Percentiles rank a stretch among this genome's conserved stretches.
phyloP scores from a whole-genome alignment of 2,797 vertebrate genomes.

The Hylomyscus alleni region DNA sequence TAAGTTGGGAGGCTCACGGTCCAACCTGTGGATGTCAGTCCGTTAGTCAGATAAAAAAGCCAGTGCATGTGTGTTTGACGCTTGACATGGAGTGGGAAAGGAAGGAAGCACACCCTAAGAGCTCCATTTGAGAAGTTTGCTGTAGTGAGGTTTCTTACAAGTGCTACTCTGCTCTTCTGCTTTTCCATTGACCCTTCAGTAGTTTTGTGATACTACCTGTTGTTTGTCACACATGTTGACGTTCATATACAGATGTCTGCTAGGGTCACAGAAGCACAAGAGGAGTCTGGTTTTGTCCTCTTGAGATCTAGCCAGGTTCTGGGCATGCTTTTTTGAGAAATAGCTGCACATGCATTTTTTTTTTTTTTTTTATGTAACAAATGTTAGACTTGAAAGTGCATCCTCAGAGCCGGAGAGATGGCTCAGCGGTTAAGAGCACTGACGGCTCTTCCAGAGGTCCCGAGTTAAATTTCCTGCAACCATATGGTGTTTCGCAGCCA shows the following conservation, averaged over 20 bases:
- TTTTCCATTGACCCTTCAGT: background rate
- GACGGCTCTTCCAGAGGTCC: too few species aligned
- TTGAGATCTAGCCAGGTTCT: background rate
- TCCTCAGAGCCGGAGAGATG: background rate
- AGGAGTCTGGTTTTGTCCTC: background rate
- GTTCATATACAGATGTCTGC: background rate
- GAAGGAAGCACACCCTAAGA: background rate
- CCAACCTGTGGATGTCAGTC: background rate
- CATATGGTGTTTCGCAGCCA: too few species aligned
- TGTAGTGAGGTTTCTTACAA: background rate
- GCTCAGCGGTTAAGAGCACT: too few species aligned
- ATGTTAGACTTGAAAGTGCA: background rate
- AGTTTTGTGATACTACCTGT: background rate
- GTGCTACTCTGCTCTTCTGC: background rate
- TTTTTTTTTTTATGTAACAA: background rate
- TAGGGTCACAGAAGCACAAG: background rate
- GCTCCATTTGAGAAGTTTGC: background rate
- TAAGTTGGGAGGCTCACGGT: rapidly evolving
- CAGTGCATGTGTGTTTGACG: background rate
- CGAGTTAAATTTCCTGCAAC: too few species aligned
- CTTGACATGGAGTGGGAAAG: background rate
- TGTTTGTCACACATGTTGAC: background rate
- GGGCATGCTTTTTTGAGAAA: background rate
- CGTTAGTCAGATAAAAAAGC: background rate
- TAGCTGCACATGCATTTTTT: rapidly evolving